Conservation (phyloP, 2,113 vertebrate genomes). For the Cyprinodon brontotheroides region DNA sequence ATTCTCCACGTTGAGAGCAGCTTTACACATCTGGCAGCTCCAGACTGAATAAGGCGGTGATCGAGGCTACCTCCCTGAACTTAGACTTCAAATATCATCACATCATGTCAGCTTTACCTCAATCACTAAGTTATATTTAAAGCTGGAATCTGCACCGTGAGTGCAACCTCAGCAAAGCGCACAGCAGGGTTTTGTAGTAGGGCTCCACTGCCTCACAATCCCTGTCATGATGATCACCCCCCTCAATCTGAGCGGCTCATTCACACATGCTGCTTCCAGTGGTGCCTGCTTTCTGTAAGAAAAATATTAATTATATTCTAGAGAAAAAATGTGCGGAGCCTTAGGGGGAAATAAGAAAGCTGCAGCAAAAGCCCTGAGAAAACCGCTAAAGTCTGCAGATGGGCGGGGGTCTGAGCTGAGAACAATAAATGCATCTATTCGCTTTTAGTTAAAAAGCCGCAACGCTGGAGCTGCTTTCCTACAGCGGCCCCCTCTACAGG, state of each 20-base stretch:
- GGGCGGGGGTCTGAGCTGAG: slow-evolving; percentile 40
- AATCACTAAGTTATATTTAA: background rate
- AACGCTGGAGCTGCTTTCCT: slow-evolving; percentile 48
- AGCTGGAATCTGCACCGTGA: slow-evolving; percentile 3
- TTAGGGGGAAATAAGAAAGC: slow-evolving; percentile 11
- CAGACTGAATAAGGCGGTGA: slow-evolving; percentile 14
- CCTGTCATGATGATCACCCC: slow-evolving; percentile 28
- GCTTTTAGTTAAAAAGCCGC: slow-evolving; percentile 44
- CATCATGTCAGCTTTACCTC: background rate
- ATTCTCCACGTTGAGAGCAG: slow-evolving; percentile 46
- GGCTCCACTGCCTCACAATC: slow-evolving; percentile 21
- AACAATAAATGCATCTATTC: slow-evolving; percentile 65
- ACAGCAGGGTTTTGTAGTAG: slow-evolving; percentile 16
- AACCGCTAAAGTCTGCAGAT: background rate
- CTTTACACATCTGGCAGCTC: slow-evolving; percentile 61
- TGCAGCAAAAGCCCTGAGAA: slow-evolving; percentile 31
- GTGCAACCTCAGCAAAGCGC: slow-evolving; percentile 32
- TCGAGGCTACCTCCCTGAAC: slow-evolving; percentile 26
- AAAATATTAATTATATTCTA: slow-evolving; percentile 22
- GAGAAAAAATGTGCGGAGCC: slow-evolving; percentile 31
- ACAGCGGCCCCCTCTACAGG: slow-evolving; percentile 74
- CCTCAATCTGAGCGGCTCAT: background rate
- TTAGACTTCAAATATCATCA: slow-evolving; percentile 8
- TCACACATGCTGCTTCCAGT: background rate
- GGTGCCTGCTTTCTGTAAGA: slow-evolving; percentile 3